A percentile compares a stretch with the other conserved stretches of the same genome.
phyloP scores from a whole-genome alignment of 2,797 vertebrate genomes.

The Xyrichtys novacula region DNA sequence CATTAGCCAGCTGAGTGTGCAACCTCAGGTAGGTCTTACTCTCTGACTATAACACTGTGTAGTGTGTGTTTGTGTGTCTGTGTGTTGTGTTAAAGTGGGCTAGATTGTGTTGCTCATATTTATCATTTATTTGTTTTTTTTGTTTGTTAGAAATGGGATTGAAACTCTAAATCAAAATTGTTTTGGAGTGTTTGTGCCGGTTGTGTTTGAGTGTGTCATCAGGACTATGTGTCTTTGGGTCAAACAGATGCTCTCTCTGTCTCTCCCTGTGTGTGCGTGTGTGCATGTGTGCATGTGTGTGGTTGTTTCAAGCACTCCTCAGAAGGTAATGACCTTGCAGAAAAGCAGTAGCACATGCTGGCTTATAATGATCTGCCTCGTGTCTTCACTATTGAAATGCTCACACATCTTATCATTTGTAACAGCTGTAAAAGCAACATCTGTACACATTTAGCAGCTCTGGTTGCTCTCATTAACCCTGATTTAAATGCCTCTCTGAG shows the following conservation, averaged over 20 bases:
- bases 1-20: conserved; percentile 52
- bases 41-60: conserved; percentile 11
- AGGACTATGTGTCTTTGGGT: conserved; percentile 48
- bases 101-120: neutral
- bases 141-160: neutral
- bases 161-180: neutral
- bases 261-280: conserved; percentile 23
- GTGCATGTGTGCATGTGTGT: conserved; percentile 29
- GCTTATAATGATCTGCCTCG: conserved; percentile 15
- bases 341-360: conserved; percentile 32
- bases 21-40: conserved; percentile 72
- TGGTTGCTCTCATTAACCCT: conserved; percentile 45
- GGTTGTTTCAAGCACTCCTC: conserved; percentile 33
- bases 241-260: conserved; percentile 60
- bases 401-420: conserved; percentile 14
- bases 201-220: neutral
- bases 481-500: conserved; percentile 38
- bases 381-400: conserved; percentile 26
- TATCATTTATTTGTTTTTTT: neutral
- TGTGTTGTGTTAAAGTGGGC: too few species aligned
- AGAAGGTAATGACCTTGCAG: conserved; percentile 55
- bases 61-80: conserved; percentile 9
- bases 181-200: conserved; percentile 4
- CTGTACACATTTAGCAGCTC: conserved; percentile 32
- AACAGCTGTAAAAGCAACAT: conserved; percentile 56